These are phyloP conservation scores for Bugula neritina DNA, from an alignment of 2,888 invertebrate genomes.

Conservation along the genomic window DNA sequence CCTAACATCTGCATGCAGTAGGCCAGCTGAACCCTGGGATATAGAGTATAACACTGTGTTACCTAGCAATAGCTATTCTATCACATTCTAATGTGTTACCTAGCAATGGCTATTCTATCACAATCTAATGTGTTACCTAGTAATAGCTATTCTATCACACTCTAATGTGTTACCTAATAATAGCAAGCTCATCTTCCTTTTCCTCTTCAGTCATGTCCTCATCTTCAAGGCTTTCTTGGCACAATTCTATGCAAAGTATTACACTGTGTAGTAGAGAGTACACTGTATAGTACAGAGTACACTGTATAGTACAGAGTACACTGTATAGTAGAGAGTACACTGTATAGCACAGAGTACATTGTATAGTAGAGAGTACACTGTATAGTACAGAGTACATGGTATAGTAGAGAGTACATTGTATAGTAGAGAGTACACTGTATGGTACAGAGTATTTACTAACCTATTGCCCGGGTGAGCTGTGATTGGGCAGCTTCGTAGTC, in stretches of 20 bases:
- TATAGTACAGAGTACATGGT: too few species aligned
- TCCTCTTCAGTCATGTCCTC: slow-evolving; percentile 88
- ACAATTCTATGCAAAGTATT: slow-evolving; percentile 62
- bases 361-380: too few species aligned
- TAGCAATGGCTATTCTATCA: neutral
- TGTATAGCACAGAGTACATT: too few species aligned
- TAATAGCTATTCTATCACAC: neutral
- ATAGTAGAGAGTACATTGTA: too few species aligned
- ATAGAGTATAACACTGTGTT: neutral
- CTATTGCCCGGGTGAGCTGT: slow-evolving; percentile 73
- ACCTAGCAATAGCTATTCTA: neutral
- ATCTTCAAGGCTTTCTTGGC: slow-evolving; percentile 69
- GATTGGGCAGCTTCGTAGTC: slow-evolving; percentile 69
- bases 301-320: too few species aligned
- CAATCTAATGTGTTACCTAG: slow-evolving; percentile 1
- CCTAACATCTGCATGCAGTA: slow-evolving; percentile 82
- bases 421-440: too few species aligned
- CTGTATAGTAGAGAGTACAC: too few species aligned
- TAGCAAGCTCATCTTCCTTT: slow-evolving; percentile 83
- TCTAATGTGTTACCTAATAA: slow-evolving; percentile 65
- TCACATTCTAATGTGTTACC: neutral
- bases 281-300: too few species aligned
- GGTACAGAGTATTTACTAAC: too few species aligned
- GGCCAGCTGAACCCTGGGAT: slow-evolving; percentile 78
- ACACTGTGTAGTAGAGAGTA: too few species aligned